Conservation (phyloP, 2,113 vertebrate species). For the Psittacara wagleri region DNA sequence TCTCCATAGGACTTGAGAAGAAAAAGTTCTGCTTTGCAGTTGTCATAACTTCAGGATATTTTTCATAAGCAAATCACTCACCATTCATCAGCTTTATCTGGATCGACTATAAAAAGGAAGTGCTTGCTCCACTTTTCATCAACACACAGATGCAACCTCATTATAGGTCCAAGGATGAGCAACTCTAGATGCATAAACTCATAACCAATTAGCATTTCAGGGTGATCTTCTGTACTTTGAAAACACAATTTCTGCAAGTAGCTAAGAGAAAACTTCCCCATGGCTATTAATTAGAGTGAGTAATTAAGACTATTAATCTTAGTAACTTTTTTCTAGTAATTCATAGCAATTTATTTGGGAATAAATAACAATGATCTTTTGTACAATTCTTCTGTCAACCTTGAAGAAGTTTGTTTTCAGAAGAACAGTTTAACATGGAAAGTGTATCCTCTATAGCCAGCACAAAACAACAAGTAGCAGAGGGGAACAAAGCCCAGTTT, state of each 20-base stretch:
- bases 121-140: slow-evolving; percentile 62
- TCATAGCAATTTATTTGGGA: slow-evolving; percentile 18
- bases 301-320: slow-evolving; percentile 74
- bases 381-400: slow-evolving; percentile 19
- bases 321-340: slow-evolving; percentile 40
- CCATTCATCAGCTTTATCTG: slow-evolving; percentile 72
- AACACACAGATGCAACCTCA: slow-evolving; percentile 67
- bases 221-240: slow-evolving; percentile 38
- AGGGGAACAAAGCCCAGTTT: slow-evolving; percentile 15
- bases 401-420: slow-evolving; percentile 7
- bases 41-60: slow-evolving; percentile 52
- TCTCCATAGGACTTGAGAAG: slow-evolving; percentile 20
- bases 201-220: slow-evolving; percentile 57
- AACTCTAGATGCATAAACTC: slow-evolving; percentile 69
- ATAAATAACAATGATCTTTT: slow-evolving; percentile 44
- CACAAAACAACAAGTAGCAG: not conserved
- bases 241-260: slow-evolving; percentile 47
- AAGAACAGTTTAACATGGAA: not conserved
- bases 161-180: slow-evolving; percentile 69
- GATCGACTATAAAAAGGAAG: slow-evolving; percentile 49
- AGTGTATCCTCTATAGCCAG: slow-evolving; percentile 17
- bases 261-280: slow-evolving; percentile 48
- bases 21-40: slow-evolving; percentile 63
- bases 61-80: slow-evolving; percentile 70
- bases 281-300: slow-evolving; percentile 52